phyloP scores from a whole-genome alignment of 1,140 invertebrate species.

The Rhyacophila brunnea region DNA sequence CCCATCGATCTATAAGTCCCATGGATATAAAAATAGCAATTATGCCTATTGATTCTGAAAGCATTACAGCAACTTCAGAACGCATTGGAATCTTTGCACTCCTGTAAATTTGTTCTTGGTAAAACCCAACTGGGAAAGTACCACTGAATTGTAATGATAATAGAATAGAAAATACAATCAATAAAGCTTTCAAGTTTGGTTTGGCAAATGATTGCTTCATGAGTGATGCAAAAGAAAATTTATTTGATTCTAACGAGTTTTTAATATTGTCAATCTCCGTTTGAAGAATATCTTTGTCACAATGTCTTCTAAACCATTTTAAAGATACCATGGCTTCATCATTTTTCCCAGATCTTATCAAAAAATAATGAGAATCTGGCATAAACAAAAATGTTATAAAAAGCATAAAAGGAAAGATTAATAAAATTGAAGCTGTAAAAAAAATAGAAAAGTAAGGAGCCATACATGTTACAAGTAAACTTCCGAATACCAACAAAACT shows the following conservation, averaged over 20 bases:
- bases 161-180: constrained; percentile 10
- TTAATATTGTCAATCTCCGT: constrained; percentile 8
- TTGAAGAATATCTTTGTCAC: constrained; percentile 6
- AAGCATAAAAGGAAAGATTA: constrained; percentile 28
- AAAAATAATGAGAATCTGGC: constrained; percentile 32
- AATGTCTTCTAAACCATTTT: constrained; percentile 26
- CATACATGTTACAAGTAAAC: constrained; percentile 19
- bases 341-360: constrained; percentile 28
- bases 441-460: constrained; percentile 24
- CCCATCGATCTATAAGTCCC: constrained; percentile 40
- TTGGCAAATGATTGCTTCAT: constrained; percentile 15
- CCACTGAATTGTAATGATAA: constrained; percentile 20
- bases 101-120: constrained; percentile 24
- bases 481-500: constrained; percentile 20
- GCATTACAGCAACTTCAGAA: constrained; percentile 16
- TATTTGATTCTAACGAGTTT: constrained; percentile 7
- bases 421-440: constrained; percentile 25
- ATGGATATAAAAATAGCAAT: constrained; percentile 35
- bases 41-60: constrained; percentile 38
- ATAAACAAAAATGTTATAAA: constrained; percentile 19
- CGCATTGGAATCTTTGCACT: constrained; percentile 14
- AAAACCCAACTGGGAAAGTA: constrained; percentile 14
- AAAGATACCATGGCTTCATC: constrained; percentile 23
- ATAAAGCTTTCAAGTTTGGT: constrained; percentile 23
- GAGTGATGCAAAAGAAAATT: constrained; percentile 1